Evolutionary conservation across 2,888 invertebrate genomes (phyloP).

Genomic region (Leptinotarsa haldemani): DNA sequence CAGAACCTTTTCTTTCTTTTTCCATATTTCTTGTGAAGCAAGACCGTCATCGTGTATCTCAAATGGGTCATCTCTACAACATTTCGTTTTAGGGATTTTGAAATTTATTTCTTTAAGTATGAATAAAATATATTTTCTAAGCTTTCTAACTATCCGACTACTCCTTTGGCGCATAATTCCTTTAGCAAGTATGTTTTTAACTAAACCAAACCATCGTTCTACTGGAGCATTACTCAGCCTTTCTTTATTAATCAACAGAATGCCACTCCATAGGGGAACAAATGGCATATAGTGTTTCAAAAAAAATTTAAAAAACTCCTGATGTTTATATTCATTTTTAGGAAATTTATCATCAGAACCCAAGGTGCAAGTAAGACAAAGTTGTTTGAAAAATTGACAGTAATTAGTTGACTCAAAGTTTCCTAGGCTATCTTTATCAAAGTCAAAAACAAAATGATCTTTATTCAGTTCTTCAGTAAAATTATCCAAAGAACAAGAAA

Average conservation of each 20-base stretch:
- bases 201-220: too few species aligned
- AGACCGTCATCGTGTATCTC: constrained; percentile 11
- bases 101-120: constrained; percentile 15
- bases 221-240: too few species aligned
- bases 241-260: too few species aligned
- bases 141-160: constrained; percentile 21
- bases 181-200: too few species aligned
- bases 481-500: too few species aligned
- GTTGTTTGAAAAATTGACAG: constrained; percentile 7
- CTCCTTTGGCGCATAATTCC: background rate
- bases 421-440: background rate
- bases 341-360: too few species aligned
- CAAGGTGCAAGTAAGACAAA: background rate
- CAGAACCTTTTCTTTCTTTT: background rate
- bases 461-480: too few species aligned
- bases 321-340: too few species aligned
- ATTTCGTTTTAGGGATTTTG: constrained; percentile 12
- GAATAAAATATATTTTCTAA: constrained; percentile 25
- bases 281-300: too few species aligned
- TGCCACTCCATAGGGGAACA: too few species aligned
- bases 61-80: background rate
- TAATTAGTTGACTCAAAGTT: constrained; percentile 13
- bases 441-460: background rate
- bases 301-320: too few species aligned
- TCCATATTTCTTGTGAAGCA: constrained; percentile 26